These are phyloP conservation scores for Bruchidius siliquastri DNA, from an alignment of 2,888 invertebrate genomes.

Conservation along the genomic window DNA sequence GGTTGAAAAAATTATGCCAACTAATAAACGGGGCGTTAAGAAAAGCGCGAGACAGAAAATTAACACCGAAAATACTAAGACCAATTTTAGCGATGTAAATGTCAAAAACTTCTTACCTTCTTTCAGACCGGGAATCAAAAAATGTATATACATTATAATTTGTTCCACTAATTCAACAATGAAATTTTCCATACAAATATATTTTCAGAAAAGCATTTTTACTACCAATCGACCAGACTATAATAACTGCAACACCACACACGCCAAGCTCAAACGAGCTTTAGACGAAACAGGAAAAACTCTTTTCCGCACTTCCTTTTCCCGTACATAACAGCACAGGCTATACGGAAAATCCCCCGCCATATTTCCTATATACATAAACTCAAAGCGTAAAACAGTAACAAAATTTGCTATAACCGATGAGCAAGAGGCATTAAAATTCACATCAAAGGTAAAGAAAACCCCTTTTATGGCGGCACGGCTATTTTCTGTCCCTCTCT, in stretches of 20 bases:
- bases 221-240: not conserved
- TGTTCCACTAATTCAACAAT: no score
- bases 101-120: no score
- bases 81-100: no score
- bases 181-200: no score
- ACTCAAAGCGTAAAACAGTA: conserved; percentile 16
- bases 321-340: not conserved
- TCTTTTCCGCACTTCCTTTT: not conserved
- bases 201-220: no score
- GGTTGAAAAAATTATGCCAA: no score
- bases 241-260: not conserved
- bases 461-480: conserved; percentile 22
- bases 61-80: no score
- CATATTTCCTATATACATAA: conserved; percentile 17
- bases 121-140: no score
- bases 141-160: no score
- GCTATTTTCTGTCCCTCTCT: conserved; percentile 7
- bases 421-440: conserved; percentile 25
- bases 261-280: not conserved
- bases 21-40: no score
- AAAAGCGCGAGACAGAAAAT: no score
- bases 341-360: not conserved
- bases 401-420: conserved; percentile 24
- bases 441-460: conserved; percentile 27
- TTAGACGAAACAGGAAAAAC: not conserved